Evolutionary conservation across 2,113 vertebrate genomes (phyloP), one percentile per base, ranked within the genome.

Genomic region (Cyanistes caeruleus): DNA sequence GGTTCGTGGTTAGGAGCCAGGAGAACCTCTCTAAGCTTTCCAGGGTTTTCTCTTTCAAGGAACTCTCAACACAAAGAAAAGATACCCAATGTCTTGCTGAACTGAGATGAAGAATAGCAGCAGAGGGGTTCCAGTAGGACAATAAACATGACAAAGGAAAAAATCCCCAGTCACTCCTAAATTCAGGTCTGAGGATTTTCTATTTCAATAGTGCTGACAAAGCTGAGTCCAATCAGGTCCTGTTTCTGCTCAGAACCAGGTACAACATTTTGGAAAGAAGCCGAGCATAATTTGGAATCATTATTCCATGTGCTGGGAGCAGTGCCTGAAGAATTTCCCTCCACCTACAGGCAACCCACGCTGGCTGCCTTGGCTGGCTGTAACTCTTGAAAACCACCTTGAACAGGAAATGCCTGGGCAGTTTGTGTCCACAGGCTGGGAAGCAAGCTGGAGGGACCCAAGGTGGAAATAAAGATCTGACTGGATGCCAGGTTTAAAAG

Each of bases 401-500:
- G 96, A 96, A 95, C 90, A 98, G 98, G 97, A 98, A 98, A 98
- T 96, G 93, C 97, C 97, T 97, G 33, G 15, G 89, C 94, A 93
- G 89, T 95, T 96, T 93, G 96, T 97, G 72, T 97, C 96, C 98
- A 77, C 74, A 87, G 92, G 84, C 96, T 93, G 69, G 87, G 96
- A 90, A 96, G 93, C 62, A 94, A 93, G 87, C 84, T 97, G 97
- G 91, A 97, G 56, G 62, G 49, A 87, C 93, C 93, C 93, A 60
- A 55, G 87, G 94, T 97, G 85, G 96, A 97, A 97, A 97, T 95
- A 95, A 95, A 97, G 91, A 72, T 89, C 91, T 91, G 97, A 94
- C 59, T 69, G 21, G 11, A 56, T 64, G 95, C 97, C 97, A 97
- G 91, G 53, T 91, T 64, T 87, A 90, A 89, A 96, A 97, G 81